phyloP scores from a whole-genome alignment of 2,113 vertebrate species.

The Ceyx cyanopectus region DNA sequence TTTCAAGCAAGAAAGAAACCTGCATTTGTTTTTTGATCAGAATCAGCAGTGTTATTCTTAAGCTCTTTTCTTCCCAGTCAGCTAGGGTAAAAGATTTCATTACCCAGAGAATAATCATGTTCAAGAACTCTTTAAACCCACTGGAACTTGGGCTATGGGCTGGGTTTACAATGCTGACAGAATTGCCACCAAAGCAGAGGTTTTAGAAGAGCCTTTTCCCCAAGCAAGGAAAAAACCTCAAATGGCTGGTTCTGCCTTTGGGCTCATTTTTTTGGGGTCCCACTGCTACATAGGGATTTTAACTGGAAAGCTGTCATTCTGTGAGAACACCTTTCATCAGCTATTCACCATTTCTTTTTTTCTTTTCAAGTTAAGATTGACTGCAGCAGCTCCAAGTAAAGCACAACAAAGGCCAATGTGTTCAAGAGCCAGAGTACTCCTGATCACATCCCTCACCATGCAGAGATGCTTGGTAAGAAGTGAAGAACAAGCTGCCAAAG shows the following conservation, averaged over 20 bases:
- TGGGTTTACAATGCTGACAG: background rate
- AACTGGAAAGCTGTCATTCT: background rate
- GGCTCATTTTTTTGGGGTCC: background rate
- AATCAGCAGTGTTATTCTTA: background rate
- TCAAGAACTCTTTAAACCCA: background rate
- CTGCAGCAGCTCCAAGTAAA: background rate
- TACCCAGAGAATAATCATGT: background rate
- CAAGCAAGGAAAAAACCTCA: background rate
- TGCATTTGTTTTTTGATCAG: background rate
- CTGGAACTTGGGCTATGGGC: background rate
- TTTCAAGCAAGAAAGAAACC: background rate
- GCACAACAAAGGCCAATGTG: background rate
- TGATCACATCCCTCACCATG: background rate
- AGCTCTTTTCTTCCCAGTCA: background rate
- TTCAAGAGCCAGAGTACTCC: background rate
- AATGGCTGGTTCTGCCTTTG: background rate
- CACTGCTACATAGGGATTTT: background rate
- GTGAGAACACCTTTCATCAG: background rate
- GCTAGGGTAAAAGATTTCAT: background rate
- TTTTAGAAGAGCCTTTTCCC: background rate
- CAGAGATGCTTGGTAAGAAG: background rate
- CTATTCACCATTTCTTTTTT: background rate
- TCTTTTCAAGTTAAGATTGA: background rate
- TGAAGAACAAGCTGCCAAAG: background rate
- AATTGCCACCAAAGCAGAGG: background rate